phyloP scores from a whole-genome alignment of 1,140 invertebrate genomes.

The Heterodera carotae region DNA sequence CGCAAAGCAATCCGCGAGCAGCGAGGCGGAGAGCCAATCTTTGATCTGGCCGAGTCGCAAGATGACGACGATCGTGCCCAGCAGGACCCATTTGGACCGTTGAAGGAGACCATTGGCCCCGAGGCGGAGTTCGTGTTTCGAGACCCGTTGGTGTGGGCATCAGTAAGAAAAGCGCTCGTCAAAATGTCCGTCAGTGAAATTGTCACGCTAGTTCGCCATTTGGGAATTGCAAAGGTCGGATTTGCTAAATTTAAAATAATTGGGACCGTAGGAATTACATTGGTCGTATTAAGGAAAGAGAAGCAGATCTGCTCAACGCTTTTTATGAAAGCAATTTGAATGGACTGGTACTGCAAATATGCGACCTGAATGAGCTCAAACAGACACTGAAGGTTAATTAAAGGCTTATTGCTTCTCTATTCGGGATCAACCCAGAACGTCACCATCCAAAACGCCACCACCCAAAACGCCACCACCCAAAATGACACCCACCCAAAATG shows the following conservation, averaged over 20 bases:
- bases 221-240: constrained; percentile 21
- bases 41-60: constrained; percentile 46
- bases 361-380: constrained; percentile 58
- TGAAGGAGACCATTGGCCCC: constrained; percentile 44
- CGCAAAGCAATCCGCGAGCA: constrained; percentile 56
- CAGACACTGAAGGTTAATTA: constrained; percentile 45
- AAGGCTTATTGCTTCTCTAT: constrained; percentile 10
- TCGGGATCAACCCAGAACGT: too few relatives aligned
- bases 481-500: too few relatives aligned
- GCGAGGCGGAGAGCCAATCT: constrained; percentile 16
- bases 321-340: constrained; percentile 58
- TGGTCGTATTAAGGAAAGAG: constrained; percentile 4
- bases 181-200: constrained; percentile 52
- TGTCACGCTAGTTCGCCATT: neutral
- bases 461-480: too few relatives aligned
- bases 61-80: constrained; percentile 36
- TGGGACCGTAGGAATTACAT: neutral
- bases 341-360: constrained; percentile 60
- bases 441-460: too few relatives aligned
- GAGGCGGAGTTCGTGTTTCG: constrained; percentile 53
- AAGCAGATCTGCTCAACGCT: constrained; percentile 27
- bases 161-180: constrained; percentile 50
- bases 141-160: constrained; percentile 55
- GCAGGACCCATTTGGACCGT: constrained; percentile 30
- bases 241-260: neutral